phyloP scores from a whole-genome alignment of 2,888 invertebrate genomes.

The Eupithecia centaureata region DNA sequence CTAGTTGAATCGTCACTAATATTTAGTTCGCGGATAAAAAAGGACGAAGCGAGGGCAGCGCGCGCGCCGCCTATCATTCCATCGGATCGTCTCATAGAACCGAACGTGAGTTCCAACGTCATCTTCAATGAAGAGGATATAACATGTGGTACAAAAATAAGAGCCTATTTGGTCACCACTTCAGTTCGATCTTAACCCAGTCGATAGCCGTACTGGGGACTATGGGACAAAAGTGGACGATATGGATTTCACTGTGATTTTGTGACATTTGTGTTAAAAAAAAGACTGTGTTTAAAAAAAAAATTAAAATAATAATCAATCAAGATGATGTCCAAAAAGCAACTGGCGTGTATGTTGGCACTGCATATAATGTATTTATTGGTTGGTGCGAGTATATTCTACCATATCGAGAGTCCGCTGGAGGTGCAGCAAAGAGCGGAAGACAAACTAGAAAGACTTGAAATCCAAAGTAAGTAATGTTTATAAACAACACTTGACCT shows the following conservation, averaged over 20 bases:
- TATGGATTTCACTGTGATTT: constrained; percentile 63
- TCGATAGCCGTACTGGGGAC: constrained; percentile 52
- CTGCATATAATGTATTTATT: constrained; percentile 90
- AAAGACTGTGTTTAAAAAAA: constrained; percentile 50
- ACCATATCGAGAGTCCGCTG: constrained; percentile 90
- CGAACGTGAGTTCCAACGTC: constrained; percentile 66
- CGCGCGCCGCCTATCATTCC: constrained; percentile 76
- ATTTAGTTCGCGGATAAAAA: constrained; percentile 68
- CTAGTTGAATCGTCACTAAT: constrained; percentile 79
- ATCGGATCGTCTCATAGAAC: constrained; percentile 66
- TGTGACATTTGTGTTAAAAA: constrained; percentile 45
- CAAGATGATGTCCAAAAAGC: constrained; percentile 91
- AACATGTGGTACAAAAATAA: constrained; percentile 61
- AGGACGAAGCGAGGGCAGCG: constrained; percentile 60
- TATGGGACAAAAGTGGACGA: constrained; percentile 56
- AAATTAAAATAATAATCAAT: constrained; percentile 52
- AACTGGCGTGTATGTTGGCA: constrained; percentile 89
- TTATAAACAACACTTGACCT: constrained; percentile 41
- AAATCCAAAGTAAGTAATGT: constrained; percentile 87
- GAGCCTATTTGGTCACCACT: constrained; percentile 46
- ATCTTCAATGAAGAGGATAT: constrained; percentile 53
- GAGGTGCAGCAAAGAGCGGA: constrained; percentile 85
- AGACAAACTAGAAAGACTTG: constrained; percentile 85
- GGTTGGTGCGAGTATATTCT: constrained; percentile 93
- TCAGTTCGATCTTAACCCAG: constrained; percentile 52